Evolutionary conservation across 2,888 invertebrate species (phyloP).

Genomic region (Hirtodrosophila cameraria): DNA sequence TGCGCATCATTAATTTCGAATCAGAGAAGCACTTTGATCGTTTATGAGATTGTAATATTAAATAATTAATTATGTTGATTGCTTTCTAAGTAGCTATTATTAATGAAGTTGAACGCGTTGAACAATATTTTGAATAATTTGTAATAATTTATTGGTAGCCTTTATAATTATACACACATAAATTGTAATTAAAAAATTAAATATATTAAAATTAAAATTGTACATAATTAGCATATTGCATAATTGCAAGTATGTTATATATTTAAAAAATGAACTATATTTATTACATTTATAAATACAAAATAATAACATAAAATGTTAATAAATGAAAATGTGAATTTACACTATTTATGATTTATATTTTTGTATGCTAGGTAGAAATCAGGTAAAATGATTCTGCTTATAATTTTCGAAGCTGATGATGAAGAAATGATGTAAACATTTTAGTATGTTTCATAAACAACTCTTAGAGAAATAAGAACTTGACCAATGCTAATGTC

Average conservation of each 20-base stretch:
- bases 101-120: conserved; percentile 4
- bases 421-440: too few relatives aligned
- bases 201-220: conserved; percentile 17
- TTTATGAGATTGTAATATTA: conserved; percentile 28
- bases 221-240: conserved; percentile 15
- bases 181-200: conserved; percentile 25
- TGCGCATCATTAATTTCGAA: conserved; percentile 70
- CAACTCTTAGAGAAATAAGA: too few relatives aligned
- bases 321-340: conserved; percentile 10
- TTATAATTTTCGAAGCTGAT: neutral
- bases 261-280: conserved; percentile 22
- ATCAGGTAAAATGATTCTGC: neutral
- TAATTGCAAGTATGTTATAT: conserved; percentile 23
- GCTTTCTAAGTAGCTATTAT: conserved; percentile 5
- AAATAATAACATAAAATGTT: too few relatives aligned
- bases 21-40: conserved; percentile 31
- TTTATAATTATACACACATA: conserved; percentile 10
- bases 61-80: conserved; percentile 11
- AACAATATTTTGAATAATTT: conserved; percentile 21
- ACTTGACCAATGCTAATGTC: too few relatives aligned
- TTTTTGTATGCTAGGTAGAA: neutral
- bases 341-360: neutral
- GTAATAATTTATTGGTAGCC: conserved; percentile 37
- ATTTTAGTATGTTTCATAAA: too few relatives aligned
- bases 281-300: conserved; percentile 48